Conservation (phyloP, 2,113 vertebrate species). For the Triplophysa dalaica region DNA sequence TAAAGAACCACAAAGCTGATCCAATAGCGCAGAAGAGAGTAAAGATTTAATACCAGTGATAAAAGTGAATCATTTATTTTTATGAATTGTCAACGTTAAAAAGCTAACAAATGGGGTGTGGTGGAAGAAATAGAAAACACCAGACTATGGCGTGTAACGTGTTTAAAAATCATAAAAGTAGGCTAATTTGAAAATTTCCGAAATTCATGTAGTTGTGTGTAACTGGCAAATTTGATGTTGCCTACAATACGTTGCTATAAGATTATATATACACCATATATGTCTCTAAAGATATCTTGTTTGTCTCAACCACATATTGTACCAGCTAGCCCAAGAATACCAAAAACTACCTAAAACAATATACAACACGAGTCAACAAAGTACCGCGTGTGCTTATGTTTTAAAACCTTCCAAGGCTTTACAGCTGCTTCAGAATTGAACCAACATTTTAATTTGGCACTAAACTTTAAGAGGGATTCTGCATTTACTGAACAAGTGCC, state of each 20-base stretch:
- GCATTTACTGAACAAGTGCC: conserved; percentile 2
- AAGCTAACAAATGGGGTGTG: conserved; percentile 35
- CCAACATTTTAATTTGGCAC: conserved; percentile 21
- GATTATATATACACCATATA: too few relatives aligned
- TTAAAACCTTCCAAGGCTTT: background rate
- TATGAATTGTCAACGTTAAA: conserved; percentile 35
- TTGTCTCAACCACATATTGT: too few relatives aligned
- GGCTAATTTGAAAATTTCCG: background rate
- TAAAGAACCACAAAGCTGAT: conserved; percentile 63
- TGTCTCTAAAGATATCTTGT: too few relatives aligned
- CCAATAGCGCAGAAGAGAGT: conserved; percentile 59
- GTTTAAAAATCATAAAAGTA: background rate
- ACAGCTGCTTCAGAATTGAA: background rate
- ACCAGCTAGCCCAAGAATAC: background rate
- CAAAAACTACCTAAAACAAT: background rate
- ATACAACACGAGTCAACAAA: background rate
- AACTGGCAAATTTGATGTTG: background rate
- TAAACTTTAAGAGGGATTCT: background rate
- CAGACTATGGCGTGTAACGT: background rate
- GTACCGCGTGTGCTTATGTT: background rate
- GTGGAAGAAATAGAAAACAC: background rate
- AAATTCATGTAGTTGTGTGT: background rate
- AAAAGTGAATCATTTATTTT: conserved; percentile 53
- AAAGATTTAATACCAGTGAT: conserved; percentile 55
- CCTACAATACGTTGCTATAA: background rate